Evolutionary conservation across 2,797 vertebrate genomes (phyloP), one percentile per base, ranked within the genome.

Genomic region (Ptychobarbus kaznakovi): DNA sequence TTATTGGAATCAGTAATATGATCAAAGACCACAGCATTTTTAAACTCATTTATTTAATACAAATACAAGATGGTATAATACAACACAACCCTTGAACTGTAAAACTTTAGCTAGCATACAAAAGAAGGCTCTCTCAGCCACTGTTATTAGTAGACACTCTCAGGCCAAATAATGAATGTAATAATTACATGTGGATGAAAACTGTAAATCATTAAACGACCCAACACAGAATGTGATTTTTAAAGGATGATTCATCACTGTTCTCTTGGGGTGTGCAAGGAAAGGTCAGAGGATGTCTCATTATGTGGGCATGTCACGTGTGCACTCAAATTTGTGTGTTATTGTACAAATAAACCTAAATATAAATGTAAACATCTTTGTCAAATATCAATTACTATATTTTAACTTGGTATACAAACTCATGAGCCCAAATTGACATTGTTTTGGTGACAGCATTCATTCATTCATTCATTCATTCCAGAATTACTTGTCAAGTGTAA

Each of bases 161-260:
- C 61, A n/a, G 11, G 88, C 85, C 77, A 88, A 87, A 92, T 94
- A 93, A 94, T 94, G 92, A 94, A 94, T 93, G 90, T 90, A 95
- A 94, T 94, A 94, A 94, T 94, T 93, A 93, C 89, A 91, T 90
- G 88, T 89, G 91, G 87, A 86, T 93, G 93, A 94, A 93, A 93
- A 94, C 93, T 93, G 93, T 95, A 93, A 94, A 95, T 95, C 93
- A 95, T 93, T 93, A 92, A 94, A 93, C 94, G 93, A 93, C 93
- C 93, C 92, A 92, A 93, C 90, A 93, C 93, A 91, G 89, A 91
- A 83, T 93, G 93, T 94, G 94, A 94, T 95, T 94, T 95, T 95
- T 94, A 94, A 95, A 95, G 89, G 89, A 88, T 91, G 91, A 94
- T 95, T 94, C 92, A 95, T 95, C 93, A 94, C 94, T 95, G 94